Evolutionary conservation across 2,797 vertebrate genomes (phyloP), one percentile per base, ranked within the genome.

Genomic region (Falco columbarius): DNA sequence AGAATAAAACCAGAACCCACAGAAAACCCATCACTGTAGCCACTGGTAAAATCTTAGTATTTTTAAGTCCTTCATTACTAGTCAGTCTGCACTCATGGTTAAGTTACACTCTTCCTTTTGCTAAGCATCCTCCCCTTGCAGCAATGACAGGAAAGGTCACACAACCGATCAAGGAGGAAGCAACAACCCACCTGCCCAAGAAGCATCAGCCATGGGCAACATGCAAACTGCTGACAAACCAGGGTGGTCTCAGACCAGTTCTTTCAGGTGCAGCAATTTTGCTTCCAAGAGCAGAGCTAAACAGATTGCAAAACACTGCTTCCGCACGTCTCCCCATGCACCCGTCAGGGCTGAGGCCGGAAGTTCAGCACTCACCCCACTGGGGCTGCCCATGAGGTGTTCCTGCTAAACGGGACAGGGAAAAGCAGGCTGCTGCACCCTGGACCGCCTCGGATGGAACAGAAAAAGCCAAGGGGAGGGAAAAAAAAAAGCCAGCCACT

Each of bases 281-380:
- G 15, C 36, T 72, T 51, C 36, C 52, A 32, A 22, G 21, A 67
- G 13, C 61, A 55, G n/a, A 47, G 49, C 47, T 22, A n/a, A 36
- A 47, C 2, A 27, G 23, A 63, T 20, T 49, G 51, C 56, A 38
- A 40, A 67, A 18, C 40, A 38, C 22, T 2, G 36, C 32, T 42
- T 36, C 42, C 29, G 46, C 38, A 40, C 36, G 59, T 6, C 19
- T 23, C 52, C 26, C 30, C 54, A 5, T 6, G 5, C 1, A 0
- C 1, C 2, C 4, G 5, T 9, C 17, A 22, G 1, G 3, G 18
- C 52, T 0, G 3, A 22, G 27, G 52, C 7, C 11, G 55, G 66
- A 38, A 20, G n/a, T 21, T 44, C 62, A 1, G 27, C 14, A 2
- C 12, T 36, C 79, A 2, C 16, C 52, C 58, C 29, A 36, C 9